Conservation (phyloP, 2,113 vertebrate genomes). For the Morone chrysops region DNA sequence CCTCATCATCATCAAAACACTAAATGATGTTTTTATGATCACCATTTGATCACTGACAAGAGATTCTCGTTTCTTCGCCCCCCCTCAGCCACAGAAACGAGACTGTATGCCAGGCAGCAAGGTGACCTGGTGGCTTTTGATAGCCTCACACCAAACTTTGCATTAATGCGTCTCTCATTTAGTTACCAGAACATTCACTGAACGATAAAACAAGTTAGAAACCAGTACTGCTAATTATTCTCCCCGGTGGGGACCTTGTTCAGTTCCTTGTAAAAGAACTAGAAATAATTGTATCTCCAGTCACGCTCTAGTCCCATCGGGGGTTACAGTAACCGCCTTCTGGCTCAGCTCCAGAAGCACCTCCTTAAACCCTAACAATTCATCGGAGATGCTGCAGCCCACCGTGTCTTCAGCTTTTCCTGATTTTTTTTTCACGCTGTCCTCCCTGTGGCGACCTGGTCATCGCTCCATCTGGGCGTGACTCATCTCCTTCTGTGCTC, state of each 20-base stretch:
- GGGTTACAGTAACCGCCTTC: conserved; percentile 7
- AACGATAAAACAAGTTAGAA: not conserved
- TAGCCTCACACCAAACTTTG: conserved; percentile 1
- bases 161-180: not conserved
- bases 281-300: conserved; percentile 5
- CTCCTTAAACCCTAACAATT: conserved; percentile 6
- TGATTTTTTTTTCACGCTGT: not conserved
- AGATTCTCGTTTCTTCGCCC: not conserved
- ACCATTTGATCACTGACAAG: conserved; percentile 36
- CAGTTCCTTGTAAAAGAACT: not conserved
- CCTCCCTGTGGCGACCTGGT: conserved; percentile 45
- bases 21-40: conserved; percentile 49
- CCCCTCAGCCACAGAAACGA: not conserved
- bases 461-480: conserved; percentile 64
- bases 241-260: not conserved
- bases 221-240: not conserved
- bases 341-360: conserved; percentile 15
- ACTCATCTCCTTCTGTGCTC: conserved; percentile 65
- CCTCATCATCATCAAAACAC: conserved; percentile 37
- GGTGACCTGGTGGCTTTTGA: conserved; percentile 44
- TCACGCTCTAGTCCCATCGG: conserved; percentile 17
- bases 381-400: conserved; percentile 28
- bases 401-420: not conserved
- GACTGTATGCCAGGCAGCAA: conserved; percentile 36
- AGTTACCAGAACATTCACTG: not conserved